Evolutionary conservation across 2,888 invertebrate genomes (phyloP).

Genomic region (Dastarcus helophoroides): DNA sequence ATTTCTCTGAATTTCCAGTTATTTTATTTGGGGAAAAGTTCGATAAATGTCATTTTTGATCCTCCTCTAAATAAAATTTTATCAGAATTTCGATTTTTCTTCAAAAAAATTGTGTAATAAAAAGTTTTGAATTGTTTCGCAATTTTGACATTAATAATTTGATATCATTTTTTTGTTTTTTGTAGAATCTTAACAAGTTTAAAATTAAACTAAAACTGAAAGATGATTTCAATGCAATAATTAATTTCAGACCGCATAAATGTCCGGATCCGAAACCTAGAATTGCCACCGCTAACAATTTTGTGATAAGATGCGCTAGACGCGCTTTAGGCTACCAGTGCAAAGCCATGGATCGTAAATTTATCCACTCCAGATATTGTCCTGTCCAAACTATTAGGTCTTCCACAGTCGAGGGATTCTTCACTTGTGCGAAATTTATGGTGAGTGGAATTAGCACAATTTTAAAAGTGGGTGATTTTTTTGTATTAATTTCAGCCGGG

Average conservation of each 20-base stretch:
- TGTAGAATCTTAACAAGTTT: too few relatives aligned
- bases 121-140: too few relatives aligned
- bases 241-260: constrained; percentile 71
- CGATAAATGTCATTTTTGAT: too few relatives aligned
- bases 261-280: constrained; percentile 81
- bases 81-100: too few relatives aligned
- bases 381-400: constrained; percentile 62
- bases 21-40: too few relatives aligned
- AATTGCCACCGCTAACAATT: constrained; percentile 56
- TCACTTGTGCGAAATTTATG: constrained; percentile 47
- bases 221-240: too few relatives aligned
- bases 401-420: constrained; percentile 59
- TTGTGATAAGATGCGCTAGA: constrained; percentile 50
- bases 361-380: constrained; percentile 74
- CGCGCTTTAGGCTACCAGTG: constrained; percentile 45
- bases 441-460: constrained; percentile 14
- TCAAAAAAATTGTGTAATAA: too few relatives aligned
- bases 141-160: too few relatives aligned
- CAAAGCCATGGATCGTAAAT: constrained; percentile 60
- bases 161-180: too few relatives aligned
- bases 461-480: neutral
- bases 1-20: too few relatives aligned
- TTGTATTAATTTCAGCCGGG: constrained; percentile 34
- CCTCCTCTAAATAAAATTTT: too few relatives aligned
- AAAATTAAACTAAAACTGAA: too few relatives aligned